phyloP scores from a whole-genome alignment of 2,888 invertebrate genomes.

The Gryllus longicercus region DNA sequence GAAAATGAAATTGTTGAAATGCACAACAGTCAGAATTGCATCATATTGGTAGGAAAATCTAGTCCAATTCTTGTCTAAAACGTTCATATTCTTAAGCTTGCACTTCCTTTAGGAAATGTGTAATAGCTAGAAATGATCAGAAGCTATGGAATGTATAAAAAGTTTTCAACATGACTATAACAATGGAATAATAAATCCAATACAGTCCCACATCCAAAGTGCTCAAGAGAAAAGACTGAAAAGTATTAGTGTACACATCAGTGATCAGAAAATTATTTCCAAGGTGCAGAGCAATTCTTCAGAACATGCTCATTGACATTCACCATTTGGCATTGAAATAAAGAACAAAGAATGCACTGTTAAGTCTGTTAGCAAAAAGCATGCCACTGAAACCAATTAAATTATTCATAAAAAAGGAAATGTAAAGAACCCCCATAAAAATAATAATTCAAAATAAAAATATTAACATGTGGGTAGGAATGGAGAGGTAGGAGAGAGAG shows the following conservation, averaged over 20 bases:
- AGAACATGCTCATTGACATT: constrained; percentile 18
- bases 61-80: neutral
- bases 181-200: neutral
- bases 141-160: too few species aligned
- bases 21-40: too few species aligned
- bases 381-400: constrained; percentile 23
- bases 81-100: neutral
- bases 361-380: neutral
- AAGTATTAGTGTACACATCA: constrained; percentile 2
- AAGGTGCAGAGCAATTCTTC: constrained; percentile 24
- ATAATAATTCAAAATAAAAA: constrained; percentile 28
- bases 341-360: neutral
- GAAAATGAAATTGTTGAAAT: neutral
- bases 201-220: constrained; percentile 7
- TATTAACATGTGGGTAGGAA: constrained; percentile 24
- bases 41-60: neutral
- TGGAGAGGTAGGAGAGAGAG: constrained; percentile 28
- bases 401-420: neutral
- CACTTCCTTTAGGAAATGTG: neutral
- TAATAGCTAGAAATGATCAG: too few species aligned
- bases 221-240: neutral
- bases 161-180: too few species aligned
- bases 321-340: neutral
- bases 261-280: constrained; percentile 24
- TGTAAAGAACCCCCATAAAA: neutral